phyloP scores from a whole-genome alignment of 2,888 invertebrate species.

The Limnephilus rhombicus region DNA sequence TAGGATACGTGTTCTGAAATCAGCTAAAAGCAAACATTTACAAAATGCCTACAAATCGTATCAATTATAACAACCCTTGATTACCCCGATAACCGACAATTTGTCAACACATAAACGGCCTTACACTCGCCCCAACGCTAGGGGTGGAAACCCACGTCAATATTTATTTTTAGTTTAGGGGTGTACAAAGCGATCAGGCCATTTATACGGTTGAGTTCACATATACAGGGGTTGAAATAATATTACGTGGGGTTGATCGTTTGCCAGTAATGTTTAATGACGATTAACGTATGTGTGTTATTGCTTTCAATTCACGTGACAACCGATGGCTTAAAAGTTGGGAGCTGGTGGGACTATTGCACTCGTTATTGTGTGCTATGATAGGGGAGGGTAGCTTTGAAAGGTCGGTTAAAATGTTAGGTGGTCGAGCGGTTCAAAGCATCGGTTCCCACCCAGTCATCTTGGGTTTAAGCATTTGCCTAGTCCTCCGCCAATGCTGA shows the following conservation, averaged over 20 bases:
- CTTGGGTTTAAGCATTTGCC: no score
- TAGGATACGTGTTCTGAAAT: background rate
- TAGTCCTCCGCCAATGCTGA: no score
- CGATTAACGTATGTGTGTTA: background rate
- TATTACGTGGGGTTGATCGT: background rate
- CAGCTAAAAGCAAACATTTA: background rate
- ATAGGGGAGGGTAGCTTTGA: no score
- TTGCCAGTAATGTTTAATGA: background rate
- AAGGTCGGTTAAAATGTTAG: no score
- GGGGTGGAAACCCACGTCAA: background rate
- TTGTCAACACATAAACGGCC: background rate
- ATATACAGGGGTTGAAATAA: background rate
- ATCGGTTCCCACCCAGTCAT: no score
- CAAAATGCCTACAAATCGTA: background rate
- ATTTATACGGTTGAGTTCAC: background rate
- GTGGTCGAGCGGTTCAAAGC: no score
- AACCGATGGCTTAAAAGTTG: background rate
- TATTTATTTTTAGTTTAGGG: background rate
- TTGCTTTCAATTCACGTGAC: background rate
- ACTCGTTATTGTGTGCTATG: background rate
- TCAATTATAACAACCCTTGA: constrained; percentile 1
- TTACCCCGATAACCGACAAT: background rate
- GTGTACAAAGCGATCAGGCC: background rate
- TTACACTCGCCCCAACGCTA: background rate
- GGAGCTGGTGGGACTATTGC: background rate